Evolutionary conservation across 2,113 vertebrate genomes (phyloP).

Genomic region (Oryzias celebensis): DNA sequence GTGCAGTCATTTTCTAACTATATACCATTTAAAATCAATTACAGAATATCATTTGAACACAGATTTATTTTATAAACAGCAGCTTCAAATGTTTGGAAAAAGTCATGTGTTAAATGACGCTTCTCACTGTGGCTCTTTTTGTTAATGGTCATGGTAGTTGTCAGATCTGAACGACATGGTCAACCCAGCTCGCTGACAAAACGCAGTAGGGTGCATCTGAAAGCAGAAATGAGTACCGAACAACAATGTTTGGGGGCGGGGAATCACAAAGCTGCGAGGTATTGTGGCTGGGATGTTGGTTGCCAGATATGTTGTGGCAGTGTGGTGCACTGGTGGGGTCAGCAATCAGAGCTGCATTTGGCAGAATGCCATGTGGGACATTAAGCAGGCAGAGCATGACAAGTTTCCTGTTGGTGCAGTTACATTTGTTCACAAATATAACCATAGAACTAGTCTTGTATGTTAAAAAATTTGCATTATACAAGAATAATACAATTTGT

Average conservation of each 20-base stretch:
- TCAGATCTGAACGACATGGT: neutral
- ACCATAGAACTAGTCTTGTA: neutral
- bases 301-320: constrained; percentile 1
- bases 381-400: neutral
- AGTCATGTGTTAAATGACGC: neutral
- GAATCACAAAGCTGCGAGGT: neutral
- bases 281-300: neutral
- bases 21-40: constrained; percentile 1
- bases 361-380: neutral
- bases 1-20: constrained; percentile 3
- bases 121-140: neutral
- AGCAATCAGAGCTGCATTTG: constrained; percentile 11
- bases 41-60: neutral
- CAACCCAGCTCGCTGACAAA: neutral
- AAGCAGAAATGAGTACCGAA: neutral
- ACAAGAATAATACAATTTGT: no score
- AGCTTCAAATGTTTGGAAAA: neutral
- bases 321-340: neutral
- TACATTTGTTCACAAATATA: neutral
- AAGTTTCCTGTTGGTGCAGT: constrained; percentile 4
- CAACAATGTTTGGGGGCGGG: constrained; percentile 7
- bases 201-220: neutral
- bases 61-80: no score
- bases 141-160: constrained; percentile 1
- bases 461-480: no score